These are phyloP conservation scores for Boloria selene DNA, from an alignment of 2,888 invertebrate genomes.

Conservation along the genomic window DNA sequence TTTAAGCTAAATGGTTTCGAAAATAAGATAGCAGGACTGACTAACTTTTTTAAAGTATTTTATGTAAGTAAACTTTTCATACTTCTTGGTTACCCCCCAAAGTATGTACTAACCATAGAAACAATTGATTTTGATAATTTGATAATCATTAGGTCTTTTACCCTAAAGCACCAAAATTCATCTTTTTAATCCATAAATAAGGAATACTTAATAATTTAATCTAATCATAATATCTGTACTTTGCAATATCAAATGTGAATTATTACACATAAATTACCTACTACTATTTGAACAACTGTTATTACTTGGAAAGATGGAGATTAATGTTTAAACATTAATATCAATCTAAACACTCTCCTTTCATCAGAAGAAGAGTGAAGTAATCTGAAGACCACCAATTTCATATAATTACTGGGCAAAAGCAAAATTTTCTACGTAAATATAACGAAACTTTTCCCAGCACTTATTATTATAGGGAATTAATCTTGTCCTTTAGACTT, in stretches of 20 bases:
- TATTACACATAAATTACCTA: background rate
- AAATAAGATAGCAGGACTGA: too few species aligned
- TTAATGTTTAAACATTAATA: background rate
- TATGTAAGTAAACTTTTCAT: too few species aligned
- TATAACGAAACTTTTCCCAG: conserved; percentile 18
- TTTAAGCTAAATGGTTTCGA: too few species aligned
- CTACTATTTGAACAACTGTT: background rate
- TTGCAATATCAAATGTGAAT: background rate
- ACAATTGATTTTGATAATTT: too few species aligned
- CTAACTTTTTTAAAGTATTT: too few species aligned
- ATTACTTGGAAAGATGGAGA: background rate
- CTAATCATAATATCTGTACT: too few species aligned
- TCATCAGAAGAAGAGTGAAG: conserved; percentile 1
- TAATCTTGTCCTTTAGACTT: background rate
- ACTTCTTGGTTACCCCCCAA: too few species aligned
- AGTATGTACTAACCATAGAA: too few species aligned
- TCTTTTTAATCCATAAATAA: too few species aligned
- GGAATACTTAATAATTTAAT: too few species aligned
- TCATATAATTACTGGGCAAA: conserved; percentile 23
- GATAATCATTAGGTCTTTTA: too few species aligned
- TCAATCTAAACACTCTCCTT: background rate
- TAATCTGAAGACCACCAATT: conserved; percentile 17
- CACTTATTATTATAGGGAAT: conserved; percentile 2
- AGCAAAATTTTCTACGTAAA: conserved; percentile 18
- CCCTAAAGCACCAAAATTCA: too few species aligned